Base-by-base conservation (phyloP, 2,888 invertebrate genomes). In the Esperia sulphurella region DNA sequence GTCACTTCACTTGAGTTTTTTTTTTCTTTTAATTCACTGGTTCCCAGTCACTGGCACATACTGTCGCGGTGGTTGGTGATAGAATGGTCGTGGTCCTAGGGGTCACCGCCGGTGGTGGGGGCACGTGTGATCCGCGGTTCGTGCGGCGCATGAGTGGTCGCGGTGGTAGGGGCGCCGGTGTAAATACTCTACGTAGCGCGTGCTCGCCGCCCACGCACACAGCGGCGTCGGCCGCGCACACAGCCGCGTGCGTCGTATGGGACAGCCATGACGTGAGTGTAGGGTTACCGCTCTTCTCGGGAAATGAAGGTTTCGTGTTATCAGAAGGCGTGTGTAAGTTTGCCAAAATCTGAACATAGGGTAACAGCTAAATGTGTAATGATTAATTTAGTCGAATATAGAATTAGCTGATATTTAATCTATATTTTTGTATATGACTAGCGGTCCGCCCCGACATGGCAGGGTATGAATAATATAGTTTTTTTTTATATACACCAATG, bases 141-240 rank as follows among this genome's bases (percentile, higher is more conserved):
- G 79, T 63, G 77, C 85, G 74, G 87, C 82, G 88, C 88, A 86
- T 88, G 85, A 89, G 89, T 89, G 89, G 71, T 80, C 65, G 75
- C 71, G 75, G 83, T 88, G 87, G 89, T 80, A 88, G 88, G 84
- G 87, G 82, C 83, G 78, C 55, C 79, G 80, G 79, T 74, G 89
- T 89, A 89, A 87, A 89, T 89, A 89, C 86, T 74, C 71, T 71
- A 79, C 64, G 75, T 73, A 73, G 76, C 85, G 83, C 83, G 82
- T 81, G 86, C 86, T 75, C 79, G 63, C 65, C 35, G 75, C 75
- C 70, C 64, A 77, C 80, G 74, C 79, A 79, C 76, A 79, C 84
- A 55, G 51, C 45, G 48, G 48, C 51, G 49, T 48, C 29, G 30
- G 14, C 13, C 55, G 58, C 71, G 63, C 76, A 71, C 70, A 75